Evolutionary conservation across 1,140 invertebrate species (phyloP), one percentile per base, ranked within the genome.

Genomic region (Dinothrombium tinctorium): DNA sequence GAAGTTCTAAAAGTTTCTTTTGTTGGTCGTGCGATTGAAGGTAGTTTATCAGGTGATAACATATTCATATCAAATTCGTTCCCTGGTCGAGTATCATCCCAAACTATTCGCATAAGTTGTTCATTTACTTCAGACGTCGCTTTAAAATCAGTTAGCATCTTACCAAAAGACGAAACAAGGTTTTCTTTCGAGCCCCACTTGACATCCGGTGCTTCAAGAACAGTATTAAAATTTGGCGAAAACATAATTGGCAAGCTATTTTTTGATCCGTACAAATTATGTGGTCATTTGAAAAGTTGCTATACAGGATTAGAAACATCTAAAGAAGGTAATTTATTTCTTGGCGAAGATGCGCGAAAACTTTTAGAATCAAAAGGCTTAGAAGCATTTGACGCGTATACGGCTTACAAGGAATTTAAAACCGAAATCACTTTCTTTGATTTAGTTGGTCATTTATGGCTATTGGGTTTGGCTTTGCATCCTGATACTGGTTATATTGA

Each of bases 361-460:
- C 36, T 84, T 79, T 59, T 86, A 86, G 54, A n/a, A n/a, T n/a
- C n/a, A 65, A 77, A 32, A 73, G 75, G 9, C 54, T 71, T 43
- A 53, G 58, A 23, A 57, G n/a, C n/a, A n/a, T n/a, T n/a, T n/a
- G n/a, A n/a, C n/a, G n/a, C n/a, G n/a, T n/a, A n/a, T n/a, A n/a
- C n/a, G n/a, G n/a, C n/a, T n/a, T n/a, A n/a, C n/a, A n/a, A n/a
- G n/a, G n/a, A n/a, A n/a, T n/a, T n/a, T n/a, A n/a, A n/a, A n/a
- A 15, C 42, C 9, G 42, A 20, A 4, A 14, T 44, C 6, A 33
- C 32, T 22, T 17, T 31, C 14, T 21, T 25, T 17, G 41, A 40
- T 17, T 36, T 47, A 63, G 67, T 60, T 47, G 67, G 66, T 33
- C 64, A 64, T 50, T 71, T 74, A 49, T 82, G 78, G 74, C 55